phyloP scores from a whole-genome alignment of 1,140 invertebrate species.

The Lepidotrigona ventralis region DNA sequence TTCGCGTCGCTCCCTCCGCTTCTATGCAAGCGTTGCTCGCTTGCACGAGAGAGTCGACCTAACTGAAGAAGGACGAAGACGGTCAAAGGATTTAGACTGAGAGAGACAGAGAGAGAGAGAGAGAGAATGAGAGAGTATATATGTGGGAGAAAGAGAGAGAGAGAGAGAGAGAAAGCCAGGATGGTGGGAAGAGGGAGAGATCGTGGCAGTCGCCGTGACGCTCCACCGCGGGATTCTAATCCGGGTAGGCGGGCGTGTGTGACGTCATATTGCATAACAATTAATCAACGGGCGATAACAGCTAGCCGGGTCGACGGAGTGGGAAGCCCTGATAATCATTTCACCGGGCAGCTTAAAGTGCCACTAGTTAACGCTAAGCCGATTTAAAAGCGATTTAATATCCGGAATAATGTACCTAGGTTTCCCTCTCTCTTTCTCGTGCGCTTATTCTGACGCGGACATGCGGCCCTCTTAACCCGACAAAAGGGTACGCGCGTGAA shows the following conservation, averaged over 20 bases:
- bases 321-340: slow-evolving; percentile 80
- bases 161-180: slow-evolving; percentile 6
- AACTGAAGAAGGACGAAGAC: slow-evolving; percentile 39
- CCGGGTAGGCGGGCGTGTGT: slow-evolving; percentile 69
- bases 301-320: slow-evolving; percentile 76
- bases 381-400: slow-evolving; percentile 81
- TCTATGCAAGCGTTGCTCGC: slow-evolving; percentile 38
- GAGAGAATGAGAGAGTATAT: neutral
- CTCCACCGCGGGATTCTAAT: slow-evolving; percentile 75
- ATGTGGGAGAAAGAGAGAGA: slow-evolving; percentile 9
- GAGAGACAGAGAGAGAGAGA: slow-evolving; percentile 17
- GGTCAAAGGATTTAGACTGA: neutral
- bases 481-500: slow-evolving; percentile 30
- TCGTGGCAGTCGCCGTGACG: slow-evolving; percentile 62
- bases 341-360: slow-evolving; percentile 81
- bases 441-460: neutral
- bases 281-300: slow-evolving; percentile 81
- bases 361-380: slow-evolving; percentile 81
- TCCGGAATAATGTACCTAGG: slow-evolving; percentile 77
- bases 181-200: slow-evolving; percentile 38
- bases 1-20: slow-evolving; percentile 71
- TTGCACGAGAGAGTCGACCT: slow-evolving; percentile 11
- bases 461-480: slow-evolving; percentile 4
- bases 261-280: slow-evolving; percentile 82
- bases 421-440: slow-evolving; percentile 20